phyloP scores from a whole-genome alignment of 2,888 invertebrate genomes.

The Pristionchus japonicus region DNA sequence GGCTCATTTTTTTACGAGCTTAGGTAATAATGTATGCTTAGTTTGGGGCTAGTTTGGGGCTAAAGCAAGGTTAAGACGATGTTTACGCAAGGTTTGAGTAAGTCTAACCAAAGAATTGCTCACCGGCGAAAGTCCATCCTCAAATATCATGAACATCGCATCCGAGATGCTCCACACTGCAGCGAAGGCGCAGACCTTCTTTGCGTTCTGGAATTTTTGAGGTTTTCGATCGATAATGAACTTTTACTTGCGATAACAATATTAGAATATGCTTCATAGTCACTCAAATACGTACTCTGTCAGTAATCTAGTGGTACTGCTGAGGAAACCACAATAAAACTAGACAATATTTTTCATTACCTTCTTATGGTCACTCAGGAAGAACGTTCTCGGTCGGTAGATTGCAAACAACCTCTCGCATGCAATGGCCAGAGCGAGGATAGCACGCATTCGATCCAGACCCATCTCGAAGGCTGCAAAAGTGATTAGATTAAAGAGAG shows the following conservation, averaged over 20 bases:
- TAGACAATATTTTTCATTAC: conserved; percentile 44
- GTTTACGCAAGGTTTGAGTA: too few relatives aligned
- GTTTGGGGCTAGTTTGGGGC: too few relatives aligned
- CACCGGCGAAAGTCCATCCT: conserved; percentile 50
- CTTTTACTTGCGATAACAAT: too few relatives aligned
- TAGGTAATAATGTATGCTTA: too few relatives aligned
- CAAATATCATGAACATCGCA: conserved; percentile 51
- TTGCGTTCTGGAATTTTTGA: conserved; percentile 46
- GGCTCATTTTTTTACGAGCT: too few relatives aligned
- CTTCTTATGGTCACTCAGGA: conserved; percentile 56
- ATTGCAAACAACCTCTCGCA: conserved; percentile 58
- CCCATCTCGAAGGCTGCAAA: conserved; percentile 59
- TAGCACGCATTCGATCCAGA: conserved; percentile 56
- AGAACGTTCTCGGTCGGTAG: conserved; percentile 56
- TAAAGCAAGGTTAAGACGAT: too few relatives aligned
- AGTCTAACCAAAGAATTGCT: not conserved
- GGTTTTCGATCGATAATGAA: too few relatives aligned
- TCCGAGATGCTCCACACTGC: conserved; percentile 56
- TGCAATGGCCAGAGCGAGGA: conserved; percentile 59
- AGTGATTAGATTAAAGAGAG: too few relatives aligned
- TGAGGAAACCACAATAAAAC: too few relatives aligned
- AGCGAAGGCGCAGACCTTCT: conserved; percentile 52
- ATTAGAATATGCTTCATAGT: too few relatives aligned
- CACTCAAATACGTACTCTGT: too few relatives aligned
- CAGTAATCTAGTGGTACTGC: too few relatives aligned